Evolutionary conservation across 2,113 vertebrate genomes (phyloP).

Genomic region (Calidris pugnax): DNA sequence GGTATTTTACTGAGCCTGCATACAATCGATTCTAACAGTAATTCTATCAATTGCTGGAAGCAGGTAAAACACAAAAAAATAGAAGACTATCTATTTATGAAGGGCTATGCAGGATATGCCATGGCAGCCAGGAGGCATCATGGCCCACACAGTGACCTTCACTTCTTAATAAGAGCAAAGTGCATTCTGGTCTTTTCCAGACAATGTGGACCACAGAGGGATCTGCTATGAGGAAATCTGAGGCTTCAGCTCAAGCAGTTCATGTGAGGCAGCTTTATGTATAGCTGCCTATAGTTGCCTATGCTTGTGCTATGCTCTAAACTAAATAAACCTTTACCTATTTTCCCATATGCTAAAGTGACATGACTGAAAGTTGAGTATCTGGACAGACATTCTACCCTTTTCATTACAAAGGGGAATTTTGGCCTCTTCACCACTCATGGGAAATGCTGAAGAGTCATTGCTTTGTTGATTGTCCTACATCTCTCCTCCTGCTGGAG

Average conservation of each 20-base stretch:
- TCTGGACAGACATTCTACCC: background rate
- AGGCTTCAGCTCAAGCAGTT: background rate
- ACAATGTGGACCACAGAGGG: fast-evolving
- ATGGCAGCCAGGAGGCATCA: background rate
- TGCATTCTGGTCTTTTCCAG: background rate
- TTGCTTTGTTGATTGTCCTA: background rate
- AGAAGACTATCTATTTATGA: background rate
- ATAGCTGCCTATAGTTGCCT: background rate
- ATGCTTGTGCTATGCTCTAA: background rate
- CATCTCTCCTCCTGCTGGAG: background rate
- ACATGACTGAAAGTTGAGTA: background rate
- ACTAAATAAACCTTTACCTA: background rate
- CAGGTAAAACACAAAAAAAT: background rate
- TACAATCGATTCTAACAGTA: background rate
- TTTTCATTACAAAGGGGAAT: background rate
- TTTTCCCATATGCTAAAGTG: background rate
- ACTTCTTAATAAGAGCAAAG: background rate
- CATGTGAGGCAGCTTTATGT: background rate
- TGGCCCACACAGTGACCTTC: background rate
- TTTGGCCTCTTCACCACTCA: background rate
- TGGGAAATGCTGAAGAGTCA: background rate
- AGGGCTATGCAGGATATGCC: background rate
- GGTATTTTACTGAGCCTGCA: background rate
- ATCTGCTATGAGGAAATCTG: background rate
- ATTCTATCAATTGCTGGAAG: background rate